phyloP scores from a whole-genome alignment of 2,888 invertebrate genomes.

The Epiblema foenella region DNA sequence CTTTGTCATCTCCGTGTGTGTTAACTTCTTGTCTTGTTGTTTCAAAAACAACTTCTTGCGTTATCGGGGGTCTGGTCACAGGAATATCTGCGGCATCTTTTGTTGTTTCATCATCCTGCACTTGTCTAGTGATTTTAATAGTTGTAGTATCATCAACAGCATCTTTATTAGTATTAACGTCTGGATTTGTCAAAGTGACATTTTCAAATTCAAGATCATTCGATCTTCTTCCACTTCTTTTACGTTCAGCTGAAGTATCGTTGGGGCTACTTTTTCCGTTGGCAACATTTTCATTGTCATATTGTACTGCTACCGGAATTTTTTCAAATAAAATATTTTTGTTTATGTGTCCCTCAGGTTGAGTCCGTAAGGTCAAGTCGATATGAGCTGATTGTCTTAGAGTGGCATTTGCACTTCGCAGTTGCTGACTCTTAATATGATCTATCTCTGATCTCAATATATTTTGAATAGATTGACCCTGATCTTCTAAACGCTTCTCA shows the following conservation, averaged over 20 bases:
- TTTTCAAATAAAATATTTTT: slow-evolving; percentile 8
- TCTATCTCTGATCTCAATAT: slow-evolving; percentile 65
- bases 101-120: not conserved
- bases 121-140: not conserved
- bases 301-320: slow-evolving; percentile 10
- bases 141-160: not conserved
- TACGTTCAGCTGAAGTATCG: not conserved
- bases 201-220: not conserved
- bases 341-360: slow-evolving; percentile 13
- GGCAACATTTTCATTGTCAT: not conserved
- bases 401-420: slow-evolving; percentile 41
- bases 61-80: not conserved
- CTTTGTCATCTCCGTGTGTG: not conserved
- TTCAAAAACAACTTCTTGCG: not conserved
- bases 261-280: not conserved
- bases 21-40: not conserved
- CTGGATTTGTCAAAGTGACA: not conserved
- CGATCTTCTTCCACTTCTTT: slow-evolving; percentile 7
- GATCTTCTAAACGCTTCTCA: slow-evolving; percentile 60
- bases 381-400: slow-evolving; percentile 17
- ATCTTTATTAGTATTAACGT: too few species aligned
- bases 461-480: slow-evolving; percentile 61
- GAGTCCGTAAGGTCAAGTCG: slow-evolving; percentile 15
- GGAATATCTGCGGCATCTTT: not conserved
- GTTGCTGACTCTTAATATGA: slow-evolving; percentile 48